Percentiles rank a stretch among this genome's conserved stretches.
Evolutionary conservation across 2,888 invertebrate genomes (phyloP).

Genomic region (Cotesia congregata): DNA sequence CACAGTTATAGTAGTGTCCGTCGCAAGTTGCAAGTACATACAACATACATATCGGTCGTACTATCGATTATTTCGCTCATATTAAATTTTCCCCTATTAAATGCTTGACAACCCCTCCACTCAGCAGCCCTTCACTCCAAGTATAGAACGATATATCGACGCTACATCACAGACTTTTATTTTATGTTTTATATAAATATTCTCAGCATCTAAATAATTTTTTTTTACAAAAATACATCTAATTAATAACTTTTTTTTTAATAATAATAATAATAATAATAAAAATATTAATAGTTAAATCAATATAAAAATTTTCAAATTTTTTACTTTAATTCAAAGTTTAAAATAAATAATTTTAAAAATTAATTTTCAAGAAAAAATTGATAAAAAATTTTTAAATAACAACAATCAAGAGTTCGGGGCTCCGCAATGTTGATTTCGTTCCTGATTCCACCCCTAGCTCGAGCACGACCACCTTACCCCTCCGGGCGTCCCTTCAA

Average conservation of each 20-base stretch:
- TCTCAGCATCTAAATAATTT: too few species aligned
- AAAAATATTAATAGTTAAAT: too few species aligned
- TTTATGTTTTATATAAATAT: too few species aligned
- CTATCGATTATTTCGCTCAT: conserved; percentile 70
- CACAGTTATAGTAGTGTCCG: conserved; percentile 14
- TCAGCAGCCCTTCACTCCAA: conserved; percentile 59
- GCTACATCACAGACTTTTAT: conserved; percentile 62
- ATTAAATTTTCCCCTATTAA: conserved; percentile 66
- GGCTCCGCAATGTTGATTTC: conserved; percentile 21
- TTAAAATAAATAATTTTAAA: too few species aligned
- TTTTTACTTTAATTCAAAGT: too few species aligned
- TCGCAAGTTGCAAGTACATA: conserved; percentile 47
- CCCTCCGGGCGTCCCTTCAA: conserved; percentile 53
- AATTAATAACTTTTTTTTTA: too few species aligned
- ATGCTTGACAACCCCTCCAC: conserved; percentile 54
- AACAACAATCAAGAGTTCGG: not conserved
- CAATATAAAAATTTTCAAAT: too few species aligned
- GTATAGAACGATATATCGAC: conserved; percentile 70
- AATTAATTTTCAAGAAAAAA: not conserved
- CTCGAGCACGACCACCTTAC: conserved; percentile 43
- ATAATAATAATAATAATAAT: too few species aligned
- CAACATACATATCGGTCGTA: conserved; percentile 67
- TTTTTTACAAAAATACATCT: not conserved
- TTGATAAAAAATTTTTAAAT: not conserved
- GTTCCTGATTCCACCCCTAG: conserved; percentile 55